Base-by-base conservation (phyloP, 2,888 invertebrate species). In the Yponomeuta cagnagella region DNA sequence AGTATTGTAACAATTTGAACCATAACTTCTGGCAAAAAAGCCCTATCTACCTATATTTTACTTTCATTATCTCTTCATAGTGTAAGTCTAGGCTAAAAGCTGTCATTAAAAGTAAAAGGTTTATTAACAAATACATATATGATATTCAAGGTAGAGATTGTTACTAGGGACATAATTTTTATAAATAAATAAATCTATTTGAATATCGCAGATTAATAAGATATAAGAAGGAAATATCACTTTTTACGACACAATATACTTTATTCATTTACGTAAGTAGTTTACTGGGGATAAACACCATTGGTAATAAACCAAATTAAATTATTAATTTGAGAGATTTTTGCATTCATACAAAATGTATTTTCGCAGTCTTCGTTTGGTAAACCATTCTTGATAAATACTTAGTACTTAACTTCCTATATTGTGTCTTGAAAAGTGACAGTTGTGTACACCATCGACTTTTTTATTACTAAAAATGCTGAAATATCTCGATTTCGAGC, bases 81-180 rank as follows among this genome's bases (percentile, higher is more conserved):
- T 76, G 2, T 73, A 43, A 89, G 89, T 80, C 73, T 90, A 90
- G 90, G 87, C 88, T 88, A 89, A 88, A 89, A 84, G 88, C 86
- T 88, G 88, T 83, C 80, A 85, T 85, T 84, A 87, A 83, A 82
- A 79, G 78, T 79, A 80, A 86, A 87, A 65, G 63, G 86, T 89
- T 90, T 89, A 88, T 83, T 86, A 88, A 85, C 80, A 87, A 82
- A 77, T 78, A 43, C 43, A 43, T 43, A 84, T 89, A 89, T 86
- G 79, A 82, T 86, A 90, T 88, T 84, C 89, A 81, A 83, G 52
- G 91, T 91, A 92, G 91, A 87, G 79, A 88, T 92, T 92, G 92
- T 92, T 92, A 92, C 83, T 92, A 91, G 89, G 88, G 85, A 86
- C 89, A 87, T 89, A 89, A 86, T 89, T 91, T 90, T 90, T 90